These are phyloP conservation scores for Coptodon rendalli DNA, from an alignment of 2,113 vertebrate species.

Conservation along the genomic window DNA sequence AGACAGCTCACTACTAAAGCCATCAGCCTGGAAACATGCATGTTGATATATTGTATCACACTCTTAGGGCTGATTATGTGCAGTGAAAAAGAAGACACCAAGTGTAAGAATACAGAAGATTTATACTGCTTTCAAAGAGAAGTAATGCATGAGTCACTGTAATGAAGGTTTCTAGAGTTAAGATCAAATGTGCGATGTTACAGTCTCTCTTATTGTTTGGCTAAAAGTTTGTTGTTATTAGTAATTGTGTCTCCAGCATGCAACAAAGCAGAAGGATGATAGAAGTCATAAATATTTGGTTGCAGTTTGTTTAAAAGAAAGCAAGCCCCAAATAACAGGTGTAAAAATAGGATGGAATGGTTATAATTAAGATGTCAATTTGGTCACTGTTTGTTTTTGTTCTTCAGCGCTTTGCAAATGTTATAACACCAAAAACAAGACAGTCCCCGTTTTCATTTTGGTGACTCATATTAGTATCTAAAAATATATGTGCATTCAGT, in stretches of 20 bases:
- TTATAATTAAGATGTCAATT: not conserved
- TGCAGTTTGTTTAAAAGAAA: not conserved
- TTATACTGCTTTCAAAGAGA: not conserved
- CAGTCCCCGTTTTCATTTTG: not conserved
- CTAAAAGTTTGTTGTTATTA: not conserved
- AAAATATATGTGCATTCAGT: not conserved
- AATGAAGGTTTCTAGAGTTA: not conserved
- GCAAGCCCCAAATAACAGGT: not conserved
- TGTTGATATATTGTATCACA: not conserved
- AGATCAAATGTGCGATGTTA: not conserved
- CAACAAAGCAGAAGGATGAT: not conserved
- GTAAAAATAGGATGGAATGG: not conserved
- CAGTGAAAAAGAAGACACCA: no score
- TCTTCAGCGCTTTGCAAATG: not conserved
- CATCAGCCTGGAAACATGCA: not conserved
- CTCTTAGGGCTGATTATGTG: not conserved
- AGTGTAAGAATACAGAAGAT: not conserved
- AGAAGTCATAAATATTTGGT: not conserved
- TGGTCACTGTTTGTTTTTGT: not conserved
- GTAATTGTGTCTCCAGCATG: not conserved
- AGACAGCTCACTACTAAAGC: not conserved
- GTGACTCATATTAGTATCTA: not conserved
- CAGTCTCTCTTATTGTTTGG: not conserved
- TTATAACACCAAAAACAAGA: not conserved
- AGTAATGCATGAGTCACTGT: not conserved